These are phyloP conservation scores for Halyomorpha halys DNA, from an alignment of 1,140 invertebrate species.

Conservation along the genomic window DNA sequence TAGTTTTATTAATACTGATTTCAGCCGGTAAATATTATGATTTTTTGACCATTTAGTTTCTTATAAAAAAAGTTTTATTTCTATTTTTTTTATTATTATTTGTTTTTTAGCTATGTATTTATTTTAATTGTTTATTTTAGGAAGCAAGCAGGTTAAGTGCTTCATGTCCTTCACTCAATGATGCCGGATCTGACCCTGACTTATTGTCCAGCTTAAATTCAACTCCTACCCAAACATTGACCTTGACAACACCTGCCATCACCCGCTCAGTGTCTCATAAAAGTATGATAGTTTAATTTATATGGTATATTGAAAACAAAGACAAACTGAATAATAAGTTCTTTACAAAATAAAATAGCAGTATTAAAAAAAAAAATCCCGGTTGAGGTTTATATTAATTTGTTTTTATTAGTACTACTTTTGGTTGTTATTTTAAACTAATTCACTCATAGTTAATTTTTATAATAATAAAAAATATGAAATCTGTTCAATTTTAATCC, in stretches of 20 bases:
- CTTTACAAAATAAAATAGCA: too few relatives aligned
- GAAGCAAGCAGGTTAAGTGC: constrained; percentile 48
- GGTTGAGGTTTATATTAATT: too few relatives aligned
- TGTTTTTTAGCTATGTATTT: neutral
- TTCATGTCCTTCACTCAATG: constrained; percentile 59
- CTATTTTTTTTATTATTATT: neutral
- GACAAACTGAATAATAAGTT: too few relatives aligned
- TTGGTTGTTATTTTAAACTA: too few relatives aligned
- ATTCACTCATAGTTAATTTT: too few relatives aligned
- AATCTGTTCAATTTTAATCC: too few relatives aligned
- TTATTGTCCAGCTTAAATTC: constrained; percentile 39
- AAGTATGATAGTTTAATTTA: constrained; percentile 17
- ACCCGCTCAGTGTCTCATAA: constrained; percentile 21
- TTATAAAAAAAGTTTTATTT: neutral
- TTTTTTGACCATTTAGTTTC: neutral
- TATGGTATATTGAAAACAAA: too few relatives aligned
- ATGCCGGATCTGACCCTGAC: constrained; percentile 41
- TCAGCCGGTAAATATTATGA: too few relatives aligned
- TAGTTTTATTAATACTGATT: too few relatives aligned
- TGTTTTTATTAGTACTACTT: too few relatives aligned
- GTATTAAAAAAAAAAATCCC: too few relatives aligned
- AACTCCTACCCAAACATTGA: constrained; percentile 39
- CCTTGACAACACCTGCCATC: constrained; percentile 31
- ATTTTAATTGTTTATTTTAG: constrained; percentile 13
- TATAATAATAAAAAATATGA: too few relatives aligned